Evolutionary conservation across 2,797 vertebrate species (phyloP), one percentile per base, ranked within the genome.

Genomic region (Thalassophryne amazonica): DNA sequence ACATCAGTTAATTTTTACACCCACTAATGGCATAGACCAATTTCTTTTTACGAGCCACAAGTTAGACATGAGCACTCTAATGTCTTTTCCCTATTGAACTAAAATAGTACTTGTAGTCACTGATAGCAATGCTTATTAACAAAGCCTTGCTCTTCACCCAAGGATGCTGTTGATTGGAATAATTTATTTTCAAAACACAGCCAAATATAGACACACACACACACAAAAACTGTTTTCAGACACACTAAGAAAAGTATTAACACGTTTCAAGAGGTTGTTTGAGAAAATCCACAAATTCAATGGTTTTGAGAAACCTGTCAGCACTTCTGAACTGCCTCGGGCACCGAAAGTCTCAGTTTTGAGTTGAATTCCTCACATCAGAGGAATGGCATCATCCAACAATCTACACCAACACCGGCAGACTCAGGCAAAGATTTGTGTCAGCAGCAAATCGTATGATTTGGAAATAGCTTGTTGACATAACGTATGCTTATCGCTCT

Each of bases 291-390:
- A 70, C 73, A 81, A 87, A 85, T 84, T 81, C 70, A 84, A 71
- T 43, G 69, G n/a, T 83, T 81, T 84, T 85, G 79, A 85, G 83
- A 84, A 74, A 78, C 61, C 78, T 83, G 83, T 78, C 83, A 87
- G 72, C 37, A 7, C 71, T 67, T 75, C 55, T 72, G 54, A 84
- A 73, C 68, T 56, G 81, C 85, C 85, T 81, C 25, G 0, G 79
- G 82, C 79, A 87, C 80, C 78, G 72, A 79, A 79, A 82, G 73
- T 78, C 65, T 65, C 56, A 37, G 60, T 67, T 51, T 76, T 3
- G 29, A 66, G 68, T 68, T 72, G 73, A 45, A 52, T 69, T 53
- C 50, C 52, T 84, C 75, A 75, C 65, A 73, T 73, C 73, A 76
- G 65, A 81, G 66, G 61, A 60, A 40, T 15, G 35, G 72, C 51